phyloP scores from a whole-genome alignment of 2,888 invertebrate genomes.

The Pristionchus fissidentatus region DNA sequence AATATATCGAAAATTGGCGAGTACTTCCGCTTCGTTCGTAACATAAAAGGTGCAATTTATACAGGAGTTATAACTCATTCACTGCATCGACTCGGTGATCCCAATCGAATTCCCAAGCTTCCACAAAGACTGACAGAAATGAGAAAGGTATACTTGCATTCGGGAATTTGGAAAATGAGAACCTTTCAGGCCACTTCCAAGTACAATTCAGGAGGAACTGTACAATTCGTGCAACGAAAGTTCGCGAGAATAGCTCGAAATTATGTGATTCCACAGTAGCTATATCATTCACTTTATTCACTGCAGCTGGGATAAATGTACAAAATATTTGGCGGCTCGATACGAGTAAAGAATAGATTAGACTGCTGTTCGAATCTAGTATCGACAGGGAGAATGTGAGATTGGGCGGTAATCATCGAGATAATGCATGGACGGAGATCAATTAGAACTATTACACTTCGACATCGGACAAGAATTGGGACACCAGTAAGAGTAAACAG shows the following conservation, averaged over 20 bases:
- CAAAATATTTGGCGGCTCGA: neutral
- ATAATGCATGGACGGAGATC: no score
- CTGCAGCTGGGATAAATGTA: neutral
- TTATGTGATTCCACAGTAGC: neutral
- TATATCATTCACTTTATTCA: neutral
- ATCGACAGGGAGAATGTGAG: neutral
- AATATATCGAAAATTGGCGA: conserved; percentile 8
- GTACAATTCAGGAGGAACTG: conserved; percentile 8
- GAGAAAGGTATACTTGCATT: conserved; percentile 12
- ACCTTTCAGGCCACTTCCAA: neutral
- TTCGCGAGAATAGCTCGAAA: conserved; percentile 34
- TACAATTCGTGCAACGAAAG: conserved; percentile 21
- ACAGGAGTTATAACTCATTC: conserved; percentile 33
- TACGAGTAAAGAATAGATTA: neutral
- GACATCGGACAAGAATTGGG: no score
- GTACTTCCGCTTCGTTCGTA: neutral
- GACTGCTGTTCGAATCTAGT: neutral
- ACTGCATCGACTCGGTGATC: conserved; percentile 6
- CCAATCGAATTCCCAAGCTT: conserved; percentile 32
- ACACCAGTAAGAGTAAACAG: no score
- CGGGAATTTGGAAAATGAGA: neutral
- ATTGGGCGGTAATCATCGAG: no score
- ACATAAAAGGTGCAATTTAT: neutral
- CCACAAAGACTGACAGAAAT: conserved; percentile 42
- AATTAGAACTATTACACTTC: no score